Base-by-base conservation (phyloP, 2,888 invertebrate species). In the Orchesella flavescens region DNA sequence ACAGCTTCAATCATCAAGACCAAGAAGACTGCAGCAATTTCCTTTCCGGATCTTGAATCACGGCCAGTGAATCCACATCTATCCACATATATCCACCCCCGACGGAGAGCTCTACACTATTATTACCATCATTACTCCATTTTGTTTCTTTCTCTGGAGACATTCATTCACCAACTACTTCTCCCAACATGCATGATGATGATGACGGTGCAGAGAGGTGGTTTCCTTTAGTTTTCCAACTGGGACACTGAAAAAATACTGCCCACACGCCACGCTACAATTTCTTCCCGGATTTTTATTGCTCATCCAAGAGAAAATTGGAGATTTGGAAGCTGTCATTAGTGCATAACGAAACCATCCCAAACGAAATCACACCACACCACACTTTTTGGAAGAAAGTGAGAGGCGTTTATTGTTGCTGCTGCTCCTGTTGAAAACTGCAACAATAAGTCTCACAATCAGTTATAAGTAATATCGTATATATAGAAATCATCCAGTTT, bases 391-490 rank as follows among this genome's bases (percentile, higher is more conserved):
- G n/a, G n/a, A n/a, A n/a, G n/a, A n/a, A n/a, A n/a, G n/a, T n/a
- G n/a, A n/a, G n/a, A n/a, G n/a, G n/a, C n/a, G n/a, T n/a, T 13
- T 10, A 13, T 13, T 46, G 13, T 21, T 1, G 12, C 13, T 46
- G 44, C 13, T 46, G 1, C 43, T 13, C 15, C 71, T 55, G 55
- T 23, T 72, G 72, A 21, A 49, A 17, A 24, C 13, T 65, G 65
- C 43, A 19, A 13, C 65, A 13, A 21, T 21, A 61, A 21, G 21
- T 12, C 59, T 57, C 72, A 71, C 71, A 55, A 71, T 71, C 71
- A 72, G 72, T 72, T 72, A 59, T 72, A 72, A 72, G 57, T 57
- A 57, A n/a, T n/a, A n/a, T n/a, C n/a, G n/a, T n/a, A n/a, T n/a
- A n/a, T n/a, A n/a, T n/a, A n/a, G 7, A 34, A 34, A 34, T 4